Conservation (phyloP, 1,140 invertebrate genomes). For the Temnothorax curvispinosus region DNA sequence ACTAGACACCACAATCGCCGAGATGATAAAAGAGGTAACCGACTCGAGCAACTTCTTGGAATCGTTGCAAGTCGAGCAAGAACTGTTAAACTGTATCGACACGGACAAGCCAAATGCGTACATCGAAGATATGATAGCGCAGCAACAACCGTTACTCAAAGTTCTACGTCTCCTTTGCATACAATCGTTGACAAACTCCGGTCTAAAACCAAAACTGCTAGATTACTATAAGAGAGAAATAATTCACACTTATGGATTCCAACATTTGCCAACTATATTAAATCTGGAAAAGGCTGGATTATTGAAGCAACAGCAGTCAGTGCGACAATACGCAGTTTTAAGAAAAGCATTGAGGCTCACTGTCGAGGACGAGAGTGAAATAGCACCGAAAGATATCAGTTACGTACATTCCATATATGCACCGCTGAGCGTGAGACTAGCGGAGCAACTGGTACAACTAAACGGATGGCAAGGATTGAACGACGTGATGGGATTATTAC, state of each 20-base stretch:
- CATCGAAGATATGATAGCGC: constrained; percentile 96
- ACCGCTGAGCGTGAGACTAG: constrained; percentile 95
- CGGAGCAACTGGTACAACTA: constrained; percentile 93
- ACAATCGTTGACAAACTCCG: constrained; percentile 94
- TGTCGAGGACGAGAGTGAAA: constrained; percentile 94
- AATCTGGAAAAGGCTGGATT: constrained; percentile 96
- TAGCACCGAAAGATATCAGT: constrained; percentile 94
- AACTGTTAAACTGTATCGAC: constrained; percentile 96
- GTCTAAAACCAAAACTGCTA: constrained; percentile 95
- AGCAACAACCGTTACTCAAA: constrained; percentile 92
- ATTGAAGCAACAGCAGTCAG: constrained; percentile 90
- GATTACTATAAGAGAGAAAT: constrained; percentile 98
- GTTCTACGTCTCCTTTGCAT: constrained; percentile 96
- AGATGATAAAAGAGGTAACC: constrained; percentile 91
- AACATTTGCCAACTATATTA: constrained; percentile 93
- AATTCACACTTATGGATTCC: constrained; percentile 95
- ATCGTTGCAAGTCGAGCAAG: constrained; percentile 92
- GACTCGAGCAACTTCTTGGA: constrained; percentile 89
- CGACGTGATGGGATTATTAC: constrained; percentile 88
- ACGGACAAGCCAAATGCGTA: constrained; percentile 95
- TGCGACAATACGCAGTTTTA: constrained; percentile 89
- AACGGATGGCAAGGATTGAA: constrained; percentile 93
- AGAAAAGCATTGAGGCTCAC: constrained; percentile 93
- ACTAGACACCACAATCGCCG: constrained; percentile 91
- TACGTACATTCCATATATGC: constrained; percentile 98